These are phyloP conservation scores for Himalopsyche tibetana DNA, from an alignment of 2,888 invertebrate genomes.

Conservation along the genomic window DNA sequence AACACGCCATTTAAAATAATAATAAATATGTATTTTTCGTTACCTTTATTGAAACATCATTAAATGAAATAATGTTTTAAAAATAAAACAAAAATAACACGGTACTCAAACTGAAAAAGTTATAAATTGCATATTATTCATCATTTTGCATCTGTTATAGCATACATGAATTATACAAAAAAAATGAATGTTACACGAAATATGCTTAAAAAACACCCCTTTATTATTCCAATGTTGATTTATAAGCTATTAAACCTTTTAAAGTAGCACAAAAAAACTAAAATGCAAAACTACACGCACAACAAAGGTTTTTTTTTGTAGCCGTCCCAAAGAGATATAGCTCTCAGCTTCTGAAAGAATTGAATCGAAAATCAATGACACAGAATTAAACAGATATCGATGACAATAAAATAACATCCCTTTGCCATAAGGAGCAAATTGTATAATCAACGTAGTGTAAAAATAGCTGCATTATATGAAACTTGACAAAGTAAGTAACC, in stretches of 20 bases:
- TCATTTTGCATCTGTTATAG: constrained; percentile 6
- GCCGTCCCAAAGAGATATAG: constrained; percentile 50
- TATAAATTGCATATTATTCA: not conserved
- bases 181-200: constrained; percentile 18
- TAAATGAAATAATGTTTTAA: too few species aligned
- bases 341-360: constrained; percentile 59
- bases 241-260: constrained; percentile 66
- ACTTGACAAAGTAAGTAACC: too few species aligned
- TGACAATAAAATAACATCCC: constrained; percentile 60
- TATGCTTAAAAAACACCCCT: constrained; percentile 63
- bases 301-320: constrained; percentile 58
- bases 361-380: constrained; percentile 65
- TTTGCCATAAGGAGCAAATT: constrained; percentile 27
- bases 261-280: constrained; percentile 54
- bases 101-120: too few species aligned
- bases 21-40: too few species aligned
- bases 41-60: too few species aligned
- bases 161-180: not conserved
- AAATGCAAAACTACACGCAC: constrained; percentile 62
- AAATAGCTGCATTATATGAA: too few species aligned
- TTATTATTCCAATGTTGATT: constrained; percentile 65
- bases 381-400: constrained; percentile 65
- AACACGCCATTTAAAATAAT: too few species aligned
- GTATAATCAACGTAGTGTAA: not conserved
- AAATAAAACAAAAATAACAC: not conserved